A percentile compares a stretch with the other conserved stretches of the same genome.
phyloP scores from a whole-genome alignment of 2,888 invertebrate genomes.

The Dynastes maya region DNA sequence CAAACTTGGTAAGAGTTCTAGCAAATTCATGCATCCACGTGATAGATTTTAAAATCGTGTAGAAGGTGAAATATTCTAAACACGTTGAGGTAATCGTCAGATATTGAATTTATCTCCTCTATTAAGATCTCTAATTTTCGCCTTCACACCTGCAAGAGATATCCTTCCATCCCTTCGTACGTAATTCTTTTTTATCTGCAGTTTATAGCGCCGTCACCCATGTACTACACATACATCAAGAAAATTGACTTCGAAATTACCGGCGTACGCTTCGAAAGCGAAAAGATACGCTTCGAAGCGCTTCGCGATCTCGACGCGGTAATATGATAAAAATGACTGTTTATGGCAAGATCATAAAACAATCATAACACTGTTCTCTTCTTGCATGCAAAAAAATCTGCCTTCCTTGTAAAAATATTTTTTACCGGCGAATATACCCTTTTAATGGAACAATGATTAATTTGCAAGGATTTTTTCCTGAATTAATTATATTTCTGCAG shows the following conservation, averaged over 20 bases:
- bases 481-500: too few species aligned
- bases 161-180: background rate
- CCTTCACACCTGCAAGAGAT: background rate
- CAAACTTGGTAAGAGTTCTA: too few species aligned
- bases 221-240: slow-evolving; percentile 20
- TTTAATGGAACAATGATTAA: too few species aligned
- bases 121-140: background rate
- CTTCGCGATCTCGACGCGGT: slow-evolving; percentile 13
- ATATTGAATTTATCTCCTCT: too few species aligned
- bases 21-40: too few species aligned
- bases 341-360: slow-evolving; percentile 19
- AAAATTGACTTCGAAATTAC: slow-evolving; percentile 37
- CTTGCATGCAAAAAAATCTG: background rate
- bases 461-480: too few species aligned
- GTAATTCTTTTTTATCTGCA: background rate
- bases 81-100: too few species aligned
- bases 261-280: slow-evolving; percentile 2
- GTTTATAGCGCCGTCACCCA: slow-evolving; percentile 1
- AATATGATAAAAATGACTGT: slow-evolving; percentile 40
- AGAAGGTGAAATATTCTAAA: too few species aligned
- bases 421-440: too few species aligned
- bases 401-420: background rate
- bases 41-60: too few species aligned
- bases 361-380: background rate
- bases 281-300: slow-evolving; percentile 14